Conservation (phyloP, 2,797 vertebrate genomes). For the Falco columbarius region DNA sequence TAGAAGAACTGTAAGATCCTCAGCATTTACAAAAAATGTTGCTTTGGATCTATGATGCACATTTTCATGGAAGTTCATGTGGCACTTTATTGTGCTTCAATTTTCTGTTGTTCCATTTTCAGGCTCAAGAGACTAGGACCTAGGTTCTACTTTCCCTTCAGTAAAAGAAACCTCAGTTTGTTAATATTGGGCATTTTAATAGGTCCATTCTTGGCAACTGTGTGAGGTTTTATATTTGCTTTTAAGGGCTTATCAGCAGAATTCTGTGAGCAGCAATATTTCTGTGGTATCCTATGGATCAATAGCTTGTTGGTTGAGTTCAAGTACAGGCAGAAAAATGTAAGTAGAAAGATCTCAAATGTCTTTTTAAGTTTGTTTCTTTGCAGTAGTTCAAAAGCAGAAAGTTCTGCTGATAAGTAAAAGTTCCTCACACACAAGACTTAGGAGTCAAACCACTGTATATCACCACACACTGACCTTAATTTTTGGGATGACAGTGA, state of each 20-base stretch:
- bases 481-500: neutral
- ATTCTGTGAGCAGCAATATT: neutral
- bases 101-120: neutral
- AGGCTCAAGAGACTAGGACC: neutral
- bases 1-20: neutral
- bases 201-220: neutral
- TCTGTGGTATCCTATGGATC: neutral
- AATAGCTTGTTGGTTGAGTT: neutral
- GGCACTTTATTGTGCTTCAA: neutral
- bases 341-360: neutral
- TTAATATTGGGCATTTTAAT: neutral
- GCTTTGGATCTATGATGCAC: neutral
- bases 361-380: neutral
- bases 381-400: neutral
- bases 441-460: neutral
- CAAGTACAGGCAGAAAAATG: neutral
- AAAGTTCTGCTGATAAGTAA: neutral
- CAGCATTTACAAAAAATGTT: neutral
- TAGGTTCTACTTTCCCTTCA: neutral
- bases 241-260: neutral
- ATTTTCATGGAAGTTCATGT: neutral
- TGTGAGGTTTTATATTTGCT: neutral
- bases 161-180: neutral
- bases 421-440: neutral
- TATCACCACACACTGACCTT: accelerated